Base-by-base conservation (phyloP, 2,797 vertebrate genomes). In the Nannoperca obscura region DNA sequence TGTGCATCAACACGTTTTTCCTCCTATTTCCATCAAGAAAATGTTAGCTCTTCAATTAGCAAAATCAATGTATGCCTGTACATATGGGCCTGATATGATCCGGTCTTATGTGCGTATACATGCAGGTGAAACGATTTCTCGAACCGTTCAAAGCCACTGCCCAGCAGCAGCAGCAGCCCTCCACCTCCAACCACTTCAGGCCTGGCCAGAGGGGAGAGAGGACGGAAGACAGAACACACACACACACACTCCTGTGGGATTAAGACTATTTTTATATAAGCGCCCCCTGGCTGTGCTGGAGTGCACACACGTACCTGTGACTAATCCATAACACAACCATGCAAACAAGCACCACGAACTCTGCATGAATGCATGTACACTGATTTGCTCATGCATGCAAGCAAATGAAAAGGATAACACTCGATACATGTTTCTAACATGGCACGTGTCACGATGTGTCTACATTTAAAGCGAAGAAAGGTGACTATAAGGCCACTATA, bases 241-340 rank as follows among this genome's bases (percentile, higher is more conserved):
- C 82, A 82, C 82, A 82, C 79, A 74, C 74, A 38, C 76, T 86
- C 90, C 86, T 64, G 19, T 64, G 83, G 84, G 86, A 91, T 84
- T 88, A 78, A 8, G 63, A 60, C 80, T 92, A 94, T 92, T 91
- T 94, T 90, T 91, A 92, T 86, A 79, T 76, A 83, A 84, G 82
- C 36, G 64, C 82, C 93, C 88, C 81, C 77, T 82, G 88, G 92
- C 86, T 86, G 77, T 77, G 88, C 87, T 76, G 54, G 80, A 86
- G 71, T 60, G 65, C 64, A 85, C 63, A 92, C 87, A 88, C 86
- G 86, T 91, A 90, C 86, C 90, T 92, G 83, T 90, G 90, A 91
- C 81, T 90, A 92, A 93, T 87, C 86, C 79, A 76, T 70, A 72
- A 71, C 47, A 65, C 42, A 61, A 22, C 58, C 71, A 81, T 67